These are phyloP conservation scores for Morinoia aosen DNA, from an alignment of 2,888 invertebrate genomes.

Conservation along the genomic window DNA sequence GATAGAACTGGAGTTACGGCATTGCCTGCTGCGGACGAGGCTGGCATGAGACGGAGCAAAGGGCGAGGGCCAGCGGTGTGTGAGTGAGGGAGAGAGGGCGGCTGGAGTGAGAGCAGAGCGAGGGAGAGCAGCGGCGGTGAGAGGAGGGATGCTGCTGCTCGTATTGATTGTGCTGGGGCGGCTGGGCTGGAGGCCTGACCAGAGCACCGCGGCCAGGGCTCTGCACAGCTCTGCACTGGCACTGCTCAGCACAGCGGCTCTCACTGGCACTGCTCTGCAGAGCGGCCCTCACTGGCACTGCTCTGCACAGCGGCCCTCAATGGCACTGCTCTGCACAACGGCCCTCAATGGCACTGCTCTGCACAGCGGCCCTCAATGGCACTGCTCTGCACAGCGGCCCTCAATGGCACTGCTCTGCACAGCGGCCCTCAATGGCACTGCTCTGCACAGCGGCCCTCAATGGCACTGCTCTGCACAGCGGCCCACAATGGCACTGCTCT, in stretches of 20 bases:
- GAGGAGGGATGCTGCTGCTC: neutral
- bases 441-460: too few species aligned
- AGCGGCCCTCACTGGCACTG: too few species aligned
- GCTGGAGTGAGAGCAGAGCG: neutral
- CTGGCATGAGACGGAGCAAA: neutral
- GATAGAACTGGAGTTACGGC: too few species aligned
- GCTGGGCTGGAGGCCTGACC: neutral
- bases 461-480: neutral
- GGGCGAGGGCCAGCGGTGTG: neutral
- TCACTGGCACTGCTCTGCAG: too few species aligned
- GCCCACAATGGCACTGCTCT: neutral
- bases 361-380: neutral
- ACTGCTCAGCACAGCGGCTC: too few species aligned
- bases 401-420: neutral
- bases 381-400: too few species aligned
- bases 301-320: too few species aligned
- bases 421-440: neutral
- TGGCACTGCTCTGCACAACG: neutral
- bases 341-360: neutral
- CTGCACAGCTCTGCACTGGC: neutral
- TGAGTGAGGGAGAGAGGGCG: neutral
- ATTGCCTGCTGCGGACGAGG: neutral
- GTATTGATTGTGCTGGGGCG: constrained; percentile 29
- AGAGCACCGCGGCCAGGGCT: neutral
- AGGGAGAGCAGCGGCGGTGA: neutral